Evolutionary conservation across 1,140 invertebrate species (phyloP).

Genomic region (Drosophila bifasciata): DNA sequence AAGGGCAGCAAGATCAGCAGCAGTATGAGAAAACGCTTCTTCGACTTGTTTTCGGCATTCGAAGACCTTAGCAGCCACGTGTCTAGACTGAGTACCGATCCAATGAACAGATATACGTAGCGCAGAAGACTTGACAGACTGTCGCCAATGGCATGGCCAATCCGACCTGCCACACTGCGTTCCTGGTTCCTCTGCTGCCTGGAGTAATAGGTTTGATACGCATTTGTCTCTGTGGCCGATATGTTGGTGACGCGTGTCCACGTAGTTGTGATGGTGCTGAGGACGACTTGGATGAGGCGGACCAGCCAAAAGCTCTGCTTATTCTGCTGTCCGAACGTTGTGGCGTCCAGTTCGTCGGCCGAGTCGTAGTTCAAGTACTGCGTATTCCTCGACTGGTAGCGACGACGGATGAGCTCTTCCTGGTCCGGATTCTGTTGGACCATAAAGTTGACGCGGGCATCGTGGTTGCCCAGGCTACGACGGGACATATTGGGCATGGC

Average conservation of each 20-base stretch:
- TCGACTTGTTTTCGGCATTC: constrained; percentile 64
- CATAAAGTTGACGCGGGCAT: constrained; percentile 76
- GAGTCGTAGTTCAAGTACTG: constrained; percentile 72
- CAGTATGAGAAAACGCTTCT: constrained; percentile 79
- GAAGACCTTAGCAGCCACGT: constrained; percentile 84
- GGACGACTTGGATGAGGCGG: constrained; percentile 60
- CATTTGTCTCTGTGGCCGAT: constrained; percentile 43
- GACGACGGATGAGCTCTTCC: constrained; percentile 75
- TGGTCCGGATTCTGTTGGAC: constrained; percentile 68
- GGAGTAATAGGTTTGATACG: constrained; percentile 60
- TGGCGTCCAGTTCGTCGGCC: constrained; percentile 71
- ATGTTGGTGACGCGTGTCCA: constrained; percentile 57
- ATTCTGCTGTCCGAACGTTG: constrained; percentile 31
- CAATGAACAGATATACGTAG: constrained; percentile 73
- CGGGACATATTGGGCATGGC: constrained; percentile 93
- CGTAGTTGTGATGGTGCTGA: constrained; percentile 51
- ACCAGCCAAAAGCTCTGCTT: constrained; percentile 67
- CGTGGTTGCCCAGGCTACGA: constrained; percentile 85
- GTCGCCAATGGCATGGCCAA: constrained; percentile 30
- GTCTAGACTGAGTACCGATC: constrained; percentile 84
- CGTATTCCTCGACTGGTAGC: constrained; percentile 62
- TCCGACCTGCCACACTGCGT: constrained; percentile 24
- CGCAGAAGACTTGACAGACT: constrained; percentile 56
- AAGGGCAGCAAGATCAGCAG: constrained; percentile 84
- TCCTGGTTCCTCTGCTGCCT: constrained; percentile 32